Percentiles rank a stretch among this genome's conserved stretches.
Evolutionary conservation across 2,797 vertebrate genomes (phyloP).

Genomic region (Crenichthys baileyi): DNA sequence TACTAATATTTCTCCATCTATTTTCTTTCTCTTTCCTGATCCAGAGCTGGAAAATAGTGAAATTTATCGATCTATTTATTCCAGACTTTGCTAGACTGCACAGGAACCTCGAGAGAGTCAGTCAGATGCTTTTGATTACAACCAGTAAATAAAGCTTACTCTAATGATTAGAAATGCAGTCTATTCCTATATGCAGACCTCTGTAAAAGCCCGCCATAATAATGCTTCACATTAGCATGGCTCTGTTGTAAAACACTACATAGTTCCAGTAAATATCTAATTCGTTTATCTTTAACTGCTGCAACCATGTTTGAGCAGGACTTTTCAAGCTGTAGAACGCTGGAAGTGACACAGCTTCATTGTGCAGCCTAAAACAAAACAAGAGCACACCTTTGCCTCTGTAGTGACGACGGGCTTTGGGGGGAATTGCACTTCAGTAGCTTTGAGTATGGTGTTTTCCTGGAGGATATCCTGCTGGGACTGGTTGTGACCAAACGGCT

Average conservation of each 20-base stretch:
- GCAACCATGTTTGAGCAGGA: too few relatives aligned
- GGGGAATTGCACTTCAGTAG: conserved; percentile 96
- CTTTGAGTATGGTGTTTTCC: conserved; percentile 97
- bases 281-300: background rate
- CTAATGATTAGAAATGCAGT: too few relatives aligned
- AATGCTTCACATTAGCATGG: background rate
- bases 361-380: background rate
- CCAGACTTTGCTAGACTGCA: background rate
- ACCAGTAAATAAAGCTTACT: too few relatives aligned
- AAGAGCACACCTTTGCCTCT: conserved; percentile 90
- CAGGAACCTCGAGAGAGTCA: too few relatives aligned
- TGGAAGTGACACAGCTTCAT: background rate
- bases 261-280: background rate
- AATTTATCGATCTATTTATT: too few relatives aligned
- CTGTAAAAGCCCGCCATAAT: background rate
- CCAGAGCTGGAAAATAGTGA: background rate
- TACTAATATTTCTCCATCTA: background rate
- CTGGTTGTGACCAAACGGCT: conserved; percentile 98
- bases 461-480: conserved; percentile 97
- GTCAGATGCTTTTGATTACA: too few relatives aligned
- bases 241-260: background rate
- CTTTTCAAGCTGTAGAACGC: background rate
- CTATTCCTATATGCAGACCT: background rate
- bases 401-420: conserved; percentile 93
- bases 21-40: background rate